A percentile compares a stretch with the other conserved stretches of the same genome.
Conservation (phyloP, 1,140 invertebrate species). For the Calycopis cecrops region DNA sequence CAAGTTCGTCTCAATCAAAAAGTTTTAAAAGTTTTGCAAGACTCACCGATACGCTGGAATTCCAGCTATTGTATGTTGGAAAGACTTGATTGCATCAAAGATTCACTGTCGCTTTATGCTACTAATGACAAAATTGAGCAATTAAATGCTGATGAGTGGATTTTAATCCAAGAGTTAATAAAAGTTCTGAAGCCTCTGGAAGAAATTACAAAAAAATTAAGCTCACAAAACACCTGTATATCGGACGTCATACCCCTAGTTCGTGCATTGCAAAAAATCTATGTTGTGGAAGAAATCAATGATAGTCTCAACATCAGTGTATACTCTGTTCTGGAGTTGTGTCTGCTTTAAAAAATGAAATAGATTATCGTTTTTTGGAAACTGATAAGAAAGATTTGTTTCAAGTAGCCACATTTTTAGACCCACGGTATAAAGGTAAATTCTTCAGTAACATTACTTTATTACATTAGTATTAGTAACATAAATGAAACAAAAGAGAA, state of each 20-base stretch:
- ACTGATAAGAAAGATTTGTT: slow-evolving; percentile 27
- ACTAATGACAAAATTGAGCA: slow-evolving; percentile 23
- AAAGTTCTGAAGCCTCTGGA: slow-evolving; percentile 32
- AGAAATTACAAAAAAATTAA: slow-evolving; percentile 33
- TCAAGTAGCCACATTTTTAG: slow-evolving; percentile 33
- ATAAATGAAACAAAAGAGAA: slow-evolving; percentile 15
- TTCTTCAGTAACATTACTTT: slow-evolving; percentile 32
- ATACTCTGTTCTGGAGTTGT: slow-evolving; percentile 10
- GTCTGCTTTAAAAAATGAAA: slow-evolving; percentile 18
- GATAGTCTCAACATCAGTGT: slow-evolving; percentile 14
- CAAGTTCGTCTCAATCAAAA: slow-evolving; percentile 37
- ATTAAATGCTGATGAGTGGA: slow-evolving; percentile 33
- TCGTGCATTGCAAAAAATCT: slow-evolving; percentile 20
- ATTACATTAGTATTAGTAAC: slow-evolving; percentile 30
- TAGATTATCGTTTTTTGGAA: slow-evolving; percentile 29
- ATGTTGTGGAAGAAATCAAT: slow-evolving; percentile 18
- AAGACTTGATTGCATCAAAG: slow-evolving; percentile 36
- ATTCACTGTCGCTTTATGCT: slow-evolving; percentile 30
- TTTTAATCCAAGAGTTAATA: slow-evolving; percentile 32
- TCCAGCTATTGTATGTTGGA: slow-evolving; percentile 39
- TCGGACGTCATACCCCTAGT: slow-evolving; percentile 30
- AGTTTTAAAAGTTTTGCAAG: slow-evolving; percentile 34
- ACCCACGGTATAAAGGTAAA: slow-evolving; percentile 37
- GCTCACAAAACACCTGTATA: slow-evolving; percentile 25
- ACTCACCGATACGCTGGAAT: slow-evolving; percentile 52